phyloP scores from a whole-genome alignment of 2,888 invertebrate genomes.

The Isotomurus palustris region DNA sequence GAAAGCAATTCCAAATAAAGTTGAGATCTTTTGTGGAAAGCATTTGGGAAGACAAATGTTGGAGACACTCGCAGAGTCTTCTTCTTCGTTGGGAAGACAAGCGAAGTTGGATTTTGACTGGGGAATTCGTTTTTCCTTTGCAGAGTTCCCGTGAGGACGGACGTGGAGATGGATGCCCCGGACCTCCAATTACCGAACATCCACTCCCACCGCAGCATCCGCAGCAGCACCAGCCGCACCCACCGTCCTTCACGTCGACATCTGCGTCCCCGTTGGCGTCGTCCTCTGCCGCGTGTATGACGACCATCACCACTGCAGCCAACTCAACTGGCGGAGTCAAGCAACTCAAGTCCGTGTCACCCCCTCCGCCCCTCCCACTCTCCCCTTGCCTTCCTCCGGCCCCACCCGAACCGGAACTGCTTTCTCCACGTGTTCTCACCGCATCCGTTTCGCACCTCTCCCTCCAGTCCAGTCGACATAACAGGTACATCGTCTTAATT shows the following conservation, averaged over 20 bases:
- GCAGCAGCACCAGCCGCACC: slow-evolving; percentile 31
- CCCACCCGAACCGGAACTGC: slow-evolving; percentile 44
- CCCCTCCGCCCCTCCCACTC: slow-evolving; percentile 41
- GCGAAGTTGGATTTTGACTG: slow-evolving; percentile 16
- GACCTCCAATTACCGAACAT: slow-evolving; percentile 35
- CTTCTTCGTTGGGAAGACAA: background rate
- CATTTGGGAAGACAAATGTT: slow-evolving; percentile 3
- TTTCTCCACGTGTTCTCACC: slow-evolving; percentile 45
- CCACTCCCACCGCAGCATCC: slow-evolving; percentile 15
- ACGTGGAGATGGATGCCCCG: slow-evolving; percentile 46
- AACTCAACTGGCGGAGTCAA: slow-evolving; percentile 33
- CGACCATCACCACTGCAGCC: slow-evolving; percentile 29
- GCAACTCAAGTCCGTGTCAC: slow-evolving; percentile 35
- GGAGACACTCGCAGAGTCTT: background rate
- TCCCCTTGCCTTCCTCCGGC: slow-evolving; percentile 43
- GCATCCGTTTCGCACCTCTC: slow-evolving; percentile 46
- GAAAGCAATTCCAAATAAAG: background rate
- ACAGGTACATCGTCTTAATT: slow-evolving; percentile 43
- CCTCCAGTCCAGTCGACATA: slow-evolving; percentile 47
- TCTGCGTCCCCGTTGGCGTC: slow-evolving; percentile 15
- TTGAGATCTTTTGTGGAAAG: background rate
- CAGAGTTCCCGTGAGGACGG: slow-evolving; percentile 47
- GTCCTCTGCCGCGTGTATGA: background rate
- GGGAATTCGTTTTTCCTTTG: slow-evolving; percentile 23
- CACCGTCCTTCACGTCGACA: slow-evolving; percentile 15